Base-by-base conservation (phyloP, 92 coral and sea anemone genomes). In the Virgularia gustaviana region DNA sequence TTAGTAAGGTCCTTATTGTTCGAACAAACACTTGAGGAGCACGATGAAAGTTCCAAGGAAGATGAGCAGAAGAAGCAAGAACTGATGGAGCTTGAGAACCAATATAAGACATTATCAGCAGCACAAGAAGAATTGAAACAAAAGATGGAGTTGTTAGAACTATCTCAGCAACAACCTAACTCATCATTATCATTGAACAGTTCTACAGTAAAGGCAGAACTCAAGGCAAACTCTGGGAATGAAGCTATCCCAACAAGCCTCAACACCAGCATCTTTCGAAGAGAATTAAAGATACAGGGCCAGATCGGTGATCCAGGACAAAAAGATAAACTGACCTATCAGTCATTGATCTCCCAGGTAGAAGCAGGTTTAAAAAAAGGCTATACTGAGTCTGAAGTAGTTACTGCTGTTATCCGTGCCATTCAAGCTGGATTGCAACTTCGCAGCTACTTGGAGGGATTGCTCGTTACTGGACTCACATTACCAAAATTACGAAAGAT, bases 241-340 rank as follows among this genome's bases (percentile, higher is more conserved):
- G 73, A 59, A 41, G 3, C 73, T 51, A 63, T 45, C 0, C 32
- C 60, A 32, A 25, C 31, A 13, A 51, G 62, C 15, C 57, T 74
- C 25, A 45, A 74, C 20, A 55, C 79, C 16, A 78, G 70, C 41
- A 85, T 80, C 5, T 52, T 85, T 43, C 58, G 83, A 15, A 80
- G 83, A 33, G 83, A 85, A 16, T 63, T 85, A 25, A 85, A 77
- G 54, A 78, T 82, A 10, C 77, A 66, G 42, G 80, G 86, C 4
- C 59, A 61, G 38, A 71, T 85, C 13, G 90, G 83, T 10, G 84
- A 81, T 43, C 82, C 82, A 9, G 85, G 87, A 4, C 82, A 73
- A 67, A 78, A 78, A 45, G 81, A 73, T 18, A 82, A 77, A 63
- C 66, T 77, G 29, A 68, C 75, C 18, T 85, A 81, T 49, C 85